Percentiles rank a stretch among this genome's conserved stretches.
Evolutionary conservation across 2,113 vertebrate genomes (phyloP).

Genomic region (Oreotrochilus melanogaster): DNA sequence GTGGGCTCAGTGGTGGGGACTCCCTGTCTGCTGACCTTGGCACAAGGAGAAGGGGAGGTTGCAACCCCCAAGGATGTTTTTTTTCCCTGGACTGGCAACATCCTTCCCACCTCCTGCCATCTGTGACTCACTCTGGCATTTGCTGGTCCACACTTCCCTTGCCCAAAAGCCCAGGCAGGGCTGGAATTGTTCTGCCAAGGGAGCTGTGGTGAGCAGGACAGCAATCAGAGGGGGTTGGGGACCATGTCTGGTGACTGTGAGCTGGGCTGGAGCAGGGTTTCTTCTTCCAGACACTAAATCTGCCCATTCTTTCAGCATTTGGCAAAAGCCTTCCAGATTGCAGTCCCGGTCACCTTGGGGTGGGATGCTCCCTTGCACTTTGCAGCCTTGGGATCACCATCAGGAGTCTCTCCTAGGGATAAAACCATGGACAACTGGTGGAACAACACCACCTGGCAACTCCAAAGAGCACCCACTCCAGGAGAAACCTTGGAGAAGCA

Average conservation of each 20-base stretch:
- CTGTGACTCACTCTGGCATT: too few relatives aligned
- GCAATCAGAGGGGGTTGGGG: rapidly evolving
- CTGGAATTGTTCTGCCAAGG: rapidly evolving
- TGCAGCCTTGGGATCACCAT: background rate
- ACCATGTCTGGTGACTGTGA: rapidly evolving
- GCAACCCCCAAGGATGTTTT: background rate
- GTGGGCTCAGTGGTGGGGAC: background rate
- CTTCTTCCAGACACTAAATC: background rate
- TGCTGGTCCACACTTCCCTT: background rate
- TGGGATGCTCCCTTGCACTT: rapidly evolving
- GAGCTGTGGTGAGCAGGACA: background rate
- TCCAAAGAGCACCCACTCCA: background rate
- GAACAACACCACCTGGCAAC: background rate
- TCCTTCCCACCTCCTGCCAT: rapidly evolving
- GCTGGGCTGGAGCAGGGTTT: background rate
- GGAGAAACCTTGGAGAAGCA: background rate
- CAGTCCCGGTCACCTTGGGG: background rate
- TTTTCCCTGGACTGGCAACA: background rate
- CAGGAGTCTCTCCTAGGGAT: background rate
- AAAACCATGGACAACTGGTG: background rate
- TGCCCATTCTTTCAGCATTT: rapidly evolving
- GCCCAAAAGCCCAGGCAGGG: background rate
- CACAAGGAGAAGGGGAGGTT: background rate
- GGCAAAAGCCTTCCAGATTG: background rate
- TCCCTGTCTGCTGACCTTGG: background rate